Evolutionary conservation across 2,797 vertebrate species (phyloP), one percentile per base, ranked within the genome.

Genomic region (Bradypus variegatus): DNA sequence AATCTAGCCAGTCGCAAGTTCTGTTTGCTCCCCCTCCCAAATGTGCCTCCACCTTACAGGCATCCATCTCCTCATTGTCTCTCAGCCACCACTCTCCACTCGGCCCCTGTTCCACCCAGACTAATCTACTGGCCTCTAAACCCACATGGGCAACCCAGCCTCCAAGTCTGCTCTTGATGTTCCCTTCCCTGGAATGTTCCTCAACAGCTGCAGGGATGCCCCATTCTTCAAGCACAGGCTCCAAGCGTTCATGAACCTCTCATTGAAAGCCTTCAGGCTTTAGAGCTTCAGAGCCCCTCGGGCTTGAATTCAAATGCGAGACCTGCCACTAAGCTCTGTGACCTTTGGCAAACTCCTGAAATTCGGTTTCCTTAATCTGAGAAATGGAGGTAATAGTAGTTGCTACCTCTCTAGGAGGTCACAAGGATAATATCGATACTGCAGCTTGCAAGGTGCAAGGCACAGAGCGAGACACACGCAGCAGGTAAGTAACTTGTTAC

Each of bases 81-180:
- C 60, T 58, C 75, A 27, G 18, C 53, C 38, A 5, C 23, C 45
- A 53, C 25, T 53, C 25, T 15, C 77, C n/a, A 67, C 55, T 6
- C 8, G 11, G 0, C 11, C 15, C 6, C 10, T 60, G 14, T 3
- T 6, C 16, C 31, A n/a, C 33, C 75, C 67, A 50, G 55, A 50
- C 12, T 60, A 82, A 31, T 12, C n/a, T 36, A 6, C 67, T 53
- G 33, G 27, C 79, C 62, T 45, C 50, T 72, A 48, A 38, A 19
- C 18, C 25, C 25, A 10, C 10, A 6, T 0, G 2, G 19, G 11
- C 50, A 18, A 6, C n/a, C 58, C 55, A 45, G 62, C 15, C n/a
- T 65, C 65, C 7, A 2, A 2, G 25, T 38, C 21, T 15, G 7
- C 53, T 48, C 55, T 76, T 14, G 31, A 21, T 77, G 5, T 50